A percentile compares a stretch with the other conserved stretches of the same genome.
Conservation (phyloP, 2,113 vertebrate genomes). For the rabbit (Oryctolagus cuniculus) region mOryCun1.1 NC_091440.1:93225001-93225500, state of each 20-base stretch:
- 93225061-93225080: background rate
- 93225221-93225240: background rate
- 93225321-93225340: background rate
- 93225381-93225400: too few species aligned
- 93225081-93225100: background rate
- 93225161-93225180: background rate
- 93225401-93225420: too few species aligned
- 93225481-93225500: too few species aligned
- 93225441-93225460: too few species aligned
- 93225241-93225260: background rate
- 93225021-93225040: background rate
- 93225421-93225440: too few species aligned
- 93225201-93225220: background rate
- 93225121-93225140: background rate
- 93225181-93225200: background rate
- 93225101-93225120: background rate
- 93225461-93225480: too few species aligned
- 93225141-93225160: background rate
- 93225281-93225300: background rate
- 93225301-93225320: background rate
- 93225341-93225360: too few species aligned
- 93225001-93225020: background rate
- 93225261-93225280: background rate
- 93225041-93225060: background rate
- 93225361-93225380: too few species aligned